Evolutionary conservation across 2,113 vertebrate species (phyloP), one percentile per base, ranked within the genome.

Genomic region (Zosterops borbonicus): DNA sequence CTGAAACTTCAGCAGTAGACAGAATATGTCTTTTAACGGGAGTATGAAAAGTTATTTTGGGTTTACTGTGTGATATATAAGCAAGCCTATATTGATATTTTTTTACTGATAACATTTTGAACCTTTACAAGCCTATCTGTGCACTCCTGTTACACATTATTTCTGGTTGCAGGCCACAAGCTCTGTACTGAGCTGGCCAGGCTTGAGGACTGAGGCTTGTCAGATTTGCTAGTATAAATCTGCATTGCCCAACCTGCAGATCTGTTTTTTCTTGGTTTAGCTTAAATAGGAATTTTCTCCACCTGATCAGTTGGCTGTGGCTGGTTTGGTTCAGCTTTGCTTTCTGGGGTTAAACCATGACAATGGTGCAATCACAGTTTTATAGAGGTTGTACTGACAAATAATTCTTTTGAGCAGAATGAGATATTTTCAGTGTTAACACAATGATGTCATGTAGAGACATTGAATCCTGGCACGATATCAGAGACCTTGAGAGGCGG

Each of bases 91-190:
- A 25, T 0, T 62, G 20, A 10, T 67, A 15, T 73, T 70, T 77
- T 77, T 89, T 50, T 11, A 28, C 11, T 49, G 10, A 52, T 31
- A 39, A 19, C 6, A 52, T 55, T 62, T 75, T 64, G 14, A 62
- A 52, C 5, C 17, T 39, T 75, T 35, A 53, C 16, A 46, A 67
- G 15, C 0, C 2, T 41, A 49, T 5, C 7, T 1, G 1, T 28
- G 17, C 33, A 18, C 13, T 15, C 4, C 14, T 56, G 14, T 31
- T 58, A 20, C 6, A 56, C 2, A 5, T 35, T 27, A 27, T 33
- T 64, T 15, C 12, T 76, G 9, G 18, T 19, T 56, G 60, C 4
- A 52, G 31, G 9, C 18, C 28, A 50, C 14, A 55, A 12, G 8
- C 4, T 65, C 59, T 58, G 6, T 19, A 9, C 8, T 69, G 28